Conservation (phyloP, 1,140 invertebrate genomes). For the Heliothis virescens region DNA sequence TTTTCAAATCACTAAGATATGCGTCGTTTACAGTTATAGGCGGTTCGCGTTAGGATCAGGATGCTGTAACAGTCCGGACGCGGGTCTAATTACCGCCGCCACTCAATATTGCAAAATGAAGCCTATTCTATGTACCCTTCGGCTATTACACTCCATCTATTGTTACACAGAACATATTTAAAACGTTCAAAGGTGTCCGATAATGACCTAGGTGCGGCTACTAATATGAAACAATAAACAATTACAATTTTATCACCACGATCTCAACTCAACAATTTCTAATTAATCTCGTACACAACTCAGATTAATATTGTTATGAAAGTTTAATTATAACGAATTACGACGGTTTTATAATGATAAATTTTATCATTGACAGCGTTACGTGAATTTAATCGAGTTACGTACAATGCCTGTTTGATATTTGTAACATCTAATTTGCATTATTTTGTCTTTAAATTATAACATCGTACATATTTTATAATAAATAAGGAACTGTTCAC, state of each 20-base stretch:
- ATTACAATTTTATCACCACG: constrained; percentile 71
- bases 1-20: constrained; percentile 14
- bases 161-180: constrained; percentile 80
- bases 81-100: constrained; percentile 82
- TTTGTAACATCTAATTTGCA: constrained; percentile 54
- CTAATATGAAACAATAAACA: constrained; percentile 75
- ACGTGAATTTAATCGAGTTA: constrained; percentile 59
- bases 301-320: constrained; percentile 76
- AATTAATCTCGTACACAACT: constrained; percentile 74
- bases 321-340: constrained; percentile 67
- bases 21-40: constrained; percentile 25
- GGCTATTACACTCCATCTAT: constrained; percentile 77
- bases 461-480: too few relatives aligned
- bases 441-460: constrained; percentile 30
- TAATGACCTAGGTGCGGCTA: constrained; percentile 81
- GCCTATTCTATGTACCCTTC: constrained; percentile 80
- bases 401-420: not conserved
- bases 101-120: constrained; percentile 83
- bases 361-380: constrained; percentile 59
- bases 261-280: constrained; percentile 72
- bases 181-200: constrained; percentile 71
- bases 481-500: too few relatives aligned
- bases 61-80: constrained; percentile 83
- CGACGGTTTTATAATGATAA: constrained; percentile 56
- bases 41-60: constrained; percentile 72